Base-by-base conservation (phyloP, 2,888 invertebrate species). In the Crioceris asparagi region DNA sequence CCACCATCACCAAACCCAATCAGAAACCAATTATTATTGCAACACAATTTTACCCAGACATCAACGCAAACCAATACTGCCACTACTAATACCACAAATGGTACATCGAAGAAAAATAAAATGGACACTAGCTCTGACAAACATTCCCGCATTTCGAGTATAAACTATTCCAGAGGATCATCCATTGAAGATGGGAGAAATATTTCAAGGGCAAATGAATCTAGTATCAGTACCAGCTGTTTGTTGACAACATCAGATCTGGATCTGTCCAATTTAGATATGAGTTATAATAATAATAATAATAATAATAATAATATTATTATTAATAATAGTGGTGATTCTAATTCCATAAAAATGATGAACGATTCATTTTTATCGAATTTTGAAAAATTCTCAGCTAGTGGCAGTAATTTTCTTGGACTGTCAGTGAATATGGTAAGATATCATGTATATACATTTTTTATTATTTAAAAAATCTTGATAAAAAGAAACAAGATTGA, bases 371-470 rank as follows among this genome's bases (percentile, higher is more conserved):
- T 39, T 21, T 35, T 39, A 7, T 32, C 36, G 1, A 40, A 43
- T 31, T 40, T 45, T 15, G 48, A 50, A 34, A 48, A 50, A 39
- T 17, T 43, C 2, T 38, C 40, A 8, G 26, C 43, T 6, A n/a
- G n/a, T n/a, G n/a, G n/a, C n/a, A 53, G 52, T 39, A 48, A 51
- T 38, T 48, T 50, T 35, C 51, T 54, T 11, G 59, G 59, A 36
- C 41, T 62, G 36, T 60, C 62, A 3, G 42, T 62, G 15, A 59
- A 55, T 46, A 59, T 64, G 58, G 62, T 62, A 52, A 53, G 52
- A 42, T 34, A 19, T 12, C 10, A n/a, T n/a, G n/a, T n/a, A n/a
- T n/a, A n/a, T n/a, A n/a, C n/a, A n/a, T n/a, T n/a, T n/a, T n/a
- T n/a, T n/a, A n/a, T n/a, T n/a, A n/a, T n/a, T n/a, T n/a, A n/a